phyloP scores from a whole-genome alignment of 2,888 invertebrate species.

The Nemurella pictetii region DNA sequence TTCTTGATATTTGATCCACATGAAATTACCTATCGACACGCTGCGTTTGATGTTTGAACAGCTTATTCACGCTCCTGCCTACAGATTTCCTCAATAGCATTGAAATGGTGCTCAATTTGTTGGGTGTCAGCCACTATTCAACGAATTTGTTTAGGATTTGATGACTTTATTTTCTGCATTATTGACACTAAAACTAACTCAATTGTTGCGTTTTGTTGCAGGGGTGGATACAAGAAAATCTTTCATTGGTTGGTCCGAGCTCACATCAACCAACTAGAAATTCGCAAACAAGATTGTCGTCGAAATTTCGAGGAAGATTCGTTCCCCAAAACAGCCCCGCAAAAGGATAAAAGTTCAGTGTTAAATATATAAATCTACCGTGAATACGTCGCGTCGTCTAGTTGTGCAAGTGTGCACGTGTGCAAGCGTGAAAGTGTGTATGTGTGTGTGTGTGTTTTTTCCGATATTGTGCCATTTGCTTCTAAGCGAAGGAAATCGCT shows the following conservation, averaged over 20 bases:
- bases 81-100: not conserved
- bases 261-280: conserved; percentile 29
- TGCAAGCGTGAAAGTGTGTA: no score
- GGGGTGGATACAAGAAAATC: conserved; percentile 45
- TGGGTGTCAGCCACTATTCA: conserved; percentile 23
- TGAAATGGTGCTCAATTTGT: conserved; percentile 20
- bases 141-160: conserved; percentile 28
- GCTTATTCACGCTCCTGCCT: not conserved
- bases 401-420: not conserved
- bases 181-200: conserved; percentile 32
- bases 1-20: not conserved
- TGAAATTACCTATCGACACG: not conserved
- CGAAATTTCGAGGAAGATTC: conserved; percentile 22
- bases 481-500: not conserved
- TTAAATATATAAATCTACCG: not conserved
- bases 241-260: conserved; percentile 38
- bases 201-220: conserved; percentile 40
- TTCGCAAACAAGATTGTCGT: conserved; percentile 27
- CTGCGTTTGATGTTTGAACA: not conserved
- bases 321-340: conserved; percentile 12
- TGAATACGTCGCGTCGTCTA: conserved; percentile 3
- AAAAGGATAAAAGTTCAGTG: conserved; percentile 22
- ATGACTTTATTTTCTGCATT: conserved; percentile 28
- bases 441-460: no score
- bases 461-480: conserved; percentile 22